Base-by-base conservation (phyloP, 2,888 invertebrate genomes). In the Ophion obscuratus region DNA sequence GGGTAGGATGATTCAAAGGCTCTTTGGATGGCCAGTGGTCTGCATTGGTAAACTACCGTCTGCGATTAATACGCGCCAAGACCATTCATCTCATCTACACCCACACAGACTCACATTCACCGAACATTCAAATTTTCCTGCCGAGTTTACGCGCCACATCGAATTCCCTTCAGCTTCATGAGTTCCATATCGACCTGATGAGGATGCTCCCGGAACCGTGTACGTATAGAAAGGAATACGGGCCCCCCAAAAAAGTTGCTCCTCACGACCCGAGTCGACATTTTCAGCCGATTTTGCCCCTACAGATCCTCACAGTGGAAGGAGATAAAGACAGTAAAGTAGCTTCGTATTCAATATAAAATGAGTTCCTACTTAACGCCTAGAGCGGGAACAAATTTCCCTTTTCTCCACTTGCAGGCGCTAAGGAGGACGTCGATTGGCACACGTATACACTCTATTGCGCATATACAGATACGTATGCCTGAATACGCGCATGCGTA, bases 21-120 rank as follows among this genome's bases (percentile, higher is more conserved):
- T 36, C 59, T 27, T 40, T 17, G 31, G 66, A 76, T 76, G 79
- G 83, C 76, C 83, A 67, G 67, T 77, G 83, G 77, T 83, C 80
- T 73, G 80, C 76, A 83, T 83, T 83, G 62, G 83, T 83, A 64
- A 73, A 76, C 85, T 71, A 85, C 66, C 74, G 83, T 68, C 76
- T 67, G 80, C 75, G 40, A 83, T 83, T 77, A 81, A 83, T 86
- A 78, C 40, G 31, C 53, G 11, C 9, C 44, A 11, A 67, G 61
- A 76, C 67, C 44, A 44, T 44, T n/a, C 36, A 74, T 47, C 31
- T 20, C 20, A 62, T 27, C 27, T 36, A 59, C 61, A 47, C 68
- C 1, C 36, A 59, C n/a, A 47, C 20, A 53, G 4, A 14, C 40
- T 40, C 31, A 10, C 17, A 57, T 53, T n/a, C 20, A 61, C 57